phyloP scores from a whole-genome alignment of 2,113 vertebrate genomes.

The Eublepharis macularius region DNA sequence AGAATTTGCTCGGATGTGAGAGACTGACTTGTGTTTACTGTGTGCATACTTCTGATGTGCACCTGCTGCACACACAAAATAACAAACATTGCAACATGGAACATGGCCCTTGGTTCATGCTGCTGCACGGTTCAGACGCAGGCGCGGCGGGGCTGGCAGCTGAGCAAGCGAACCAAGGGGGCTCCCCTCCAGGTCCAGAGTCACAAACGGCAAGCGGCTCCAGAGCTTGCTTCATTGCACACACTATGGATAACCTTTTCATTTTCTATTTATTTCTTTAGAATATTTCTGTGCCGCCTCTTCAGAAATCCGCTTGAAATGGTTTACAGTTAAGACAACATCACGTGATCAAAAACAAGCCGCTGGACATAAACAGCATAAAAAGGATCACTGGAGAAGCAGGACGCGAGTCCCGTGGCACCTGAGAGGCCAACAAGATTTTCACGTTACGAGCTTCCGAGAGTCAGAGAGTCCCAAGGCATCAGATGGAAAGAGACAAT shows the following conservation, averaged over 20 bases:
- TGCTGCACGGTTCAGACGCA: background rate
- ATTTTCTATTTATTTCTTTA: too few species aligned
- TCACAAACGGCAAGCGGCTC: background rate
- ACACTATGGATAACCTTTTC: too few species aligned
- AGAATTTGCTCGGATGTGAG: too few species aligned
- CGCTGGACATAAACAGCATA: background rate
- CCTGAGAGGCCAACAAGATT: too few species aligned
- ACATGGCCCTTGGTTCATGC: rapidly evolving
- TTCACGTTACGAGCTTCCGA: too few species aligned
- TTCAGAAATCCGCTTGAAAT: too few species aligned
- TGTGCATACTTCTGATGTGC: too few species aligned
- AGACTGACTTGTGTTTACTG: background rate
- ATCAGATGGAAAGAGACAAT: too few species aligned
- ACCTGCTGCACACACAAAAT: background rate
- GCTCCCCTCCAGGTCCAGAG: background rate
- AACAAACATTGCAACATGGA: background rate
- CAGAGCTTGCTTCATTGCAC: background rate
- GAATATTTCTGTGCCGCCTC: background rate
- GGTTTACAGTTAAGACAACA: background rate
- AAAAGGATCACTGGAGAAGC: too few species aligned
- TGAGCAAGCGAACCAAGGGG: background rate
- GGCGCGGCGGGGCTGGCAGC: background rate
- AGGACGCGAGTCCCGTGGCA: too few species aligned
- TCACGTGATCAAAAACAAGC: background rate
- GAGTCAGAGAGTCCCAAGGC: too few species aligned